Evolutionary conservation across 2,797 vertebrate species (phyloP), one percentile per base, ranked within the genome.

Genomic region (Sebastolobus altivelis): DNA sequence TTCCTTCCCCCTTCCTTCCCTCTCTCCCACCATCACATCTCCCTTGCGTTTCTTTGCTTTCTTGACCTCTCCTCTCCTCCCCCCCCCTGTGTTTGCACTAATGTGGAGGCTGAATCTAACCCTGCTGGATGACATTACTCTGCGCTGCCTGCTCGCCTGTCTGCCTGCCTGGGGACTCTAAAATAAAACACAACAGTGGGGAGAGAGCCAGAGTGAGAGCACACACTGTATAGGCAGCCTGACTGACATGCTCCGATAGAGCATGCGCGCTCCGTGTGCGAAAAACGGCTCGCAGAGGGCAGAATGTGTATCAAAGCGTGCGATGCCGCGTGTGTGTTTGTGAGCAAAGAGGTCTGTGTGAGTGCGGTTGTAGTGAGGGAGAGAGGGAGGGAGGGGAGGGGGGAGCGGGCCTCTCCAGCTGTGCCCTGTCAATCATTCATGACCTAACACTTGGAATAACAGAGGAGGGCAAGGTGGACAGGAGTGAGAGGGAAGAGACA

Each of bases 371-470:
- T 5, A 27, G 72, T n/a, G 67, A 22, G 49, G 46, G 49, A 25
- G 20, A 5, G 40, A 3, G 65, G 9, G 70, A 8, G 33, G 10
- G 73, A 20, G 55, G 10, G 73, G 68, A 33, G 80, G 78, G 80
- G 78, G 69, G 60, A 35, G 88, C 85, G 81, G 75, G 89, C 72
- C 72, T 90, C 87, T 89, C 93, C 94, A 95, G 94, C 94, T 94
- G 94, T 87, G 93, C 61, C 91, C 91, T 94, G 94, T 95, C 94
- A 95, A 93, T 95, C 94, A 94, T 91, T 90, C 79, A 90, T 91
- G 91, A 93, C 94, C 93, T 87, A 84, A 92, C 86, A 90, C 88
- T 88, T 54, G 8, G 90, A 85, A 88, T 88, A 92, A 91, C 87
- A 88, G 87, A 87, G 85, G 88, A 92, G 92, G 89, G 85, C 82